Percentiles rank a stretch among this genome's conserved stretches.
Conservation (phyloP, 2,113 vertebrate species). For the Ploceus nigricollis region DNA sequence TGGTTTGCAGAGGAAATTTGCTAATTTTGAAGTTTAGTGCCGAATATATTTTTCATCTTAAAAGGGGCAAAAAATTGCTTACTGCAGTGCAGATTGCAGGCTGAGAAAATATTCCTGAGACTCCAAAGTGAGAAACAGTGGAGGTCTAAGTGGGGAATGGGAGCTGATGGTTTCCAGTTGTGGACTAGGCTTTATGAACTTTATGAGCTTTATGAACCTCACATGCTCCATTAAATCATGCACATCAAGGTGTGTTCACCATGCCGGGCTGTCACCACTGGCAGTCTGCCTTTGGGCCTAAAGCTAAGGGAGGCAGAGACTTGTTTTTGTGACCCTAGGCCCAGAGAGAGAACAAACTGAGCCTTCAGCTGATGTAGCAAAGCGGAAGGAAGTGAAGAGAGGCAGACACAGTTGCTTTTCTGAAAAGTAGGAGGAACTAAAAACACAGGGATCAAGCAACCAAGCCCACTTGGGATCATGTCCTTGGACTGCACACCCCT, state of each 20-base stretch:
- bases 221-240: background rate
- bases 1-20: background rate
- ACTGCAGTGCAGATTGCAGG: background rate
- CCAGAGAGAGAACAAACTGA: background rate
- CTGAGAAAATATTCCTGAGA: background rate
- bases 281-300: background rate
- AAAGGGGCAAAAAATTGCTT: background rate
- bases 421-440: background rate
- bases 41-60: background rate
- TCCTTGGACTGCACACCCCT: background rate
- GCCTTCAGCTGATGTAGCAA: background rate
- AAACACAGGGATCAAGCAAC: background rate
- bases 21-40: background rate
- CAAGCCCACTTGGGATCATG: background rate
- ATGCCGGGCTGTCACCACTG: rapidly evolving
- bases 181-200: background rate
- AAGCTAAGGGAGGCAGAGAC: background rate
- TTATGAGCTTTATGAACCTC: background rate
- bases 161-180: background rate
- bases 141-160: background rate
- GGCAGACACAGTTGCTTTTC: background rate
- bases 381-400: background rate
- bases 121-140: background rate
- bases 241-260: background rate
- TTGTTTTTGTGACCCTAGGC: background rate